These are phyloP conservation scores for Drosophila siamana DNA, from an alignment of 2,888 invertebrate species.

Conservation along the genomic window DNA sequence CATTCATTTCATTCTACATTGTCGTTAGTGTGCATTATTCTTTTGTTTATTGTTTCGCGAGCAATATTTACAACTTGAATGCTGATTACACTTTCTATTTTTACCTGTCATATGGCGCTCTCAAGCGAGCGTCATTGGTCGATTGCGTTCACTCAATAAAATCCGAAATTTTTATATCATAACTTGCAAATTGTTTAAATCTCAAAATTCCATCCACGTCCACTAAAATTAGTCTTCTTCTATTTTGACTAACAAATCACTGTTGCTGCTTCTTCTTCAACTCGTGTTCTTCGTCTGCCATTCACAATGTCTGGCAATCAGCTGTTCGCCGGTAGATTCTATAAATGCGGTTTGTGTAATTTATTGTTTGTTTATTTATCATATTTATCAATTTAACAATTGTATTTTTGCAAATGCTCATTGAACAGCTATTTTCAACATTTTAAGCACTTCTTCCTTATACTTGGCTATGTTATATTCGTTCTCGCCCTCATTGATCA, in stretches of 20 bases:
- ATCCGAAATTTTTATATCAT: neutral
- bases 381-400: constrained; percentile 14
- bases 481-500: constrained; percentile 85
- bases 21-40: neutral
- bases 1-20: neutral
- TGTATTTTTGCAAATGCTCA: constrained; percentile 7
- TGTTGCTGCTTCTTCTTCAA: constrained; percentile 39
- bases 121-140: constrained; percentile 3
- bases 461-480: constrained; percentile 83
- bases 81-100: neutral
- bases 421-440: constrained; percentile 72
- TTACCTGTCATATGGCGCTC: constrained; percentile 39
- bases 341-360: constrained; percentile 8
- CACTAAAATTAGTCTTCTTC: constrained; percentile 47
- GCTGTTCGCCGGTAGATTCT: constrained; percentile 24
- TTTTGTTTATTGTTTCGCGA: constrained; percentile 5
- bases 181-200: constrained; percentile 10
- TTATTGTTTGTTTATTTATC: constrained; percentile 9
- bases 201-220: constrained; percentile 42
- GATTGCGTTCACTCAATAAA: neutral
- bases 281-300: constrained; percentile 48
- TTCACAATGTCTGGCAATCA: constrained; percentile 41
- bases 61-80: neutral
- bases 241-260: constrained; percentile 23
- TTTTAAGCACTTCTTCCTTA: constrained; percentile 83